Percentiles rank a stretch among this genome's conserved stretches.
Evolutionary conservation across 2,797 vertebrate species (phyloP).

Genomic region (Melanotaenia parkinsoni): DNA sequence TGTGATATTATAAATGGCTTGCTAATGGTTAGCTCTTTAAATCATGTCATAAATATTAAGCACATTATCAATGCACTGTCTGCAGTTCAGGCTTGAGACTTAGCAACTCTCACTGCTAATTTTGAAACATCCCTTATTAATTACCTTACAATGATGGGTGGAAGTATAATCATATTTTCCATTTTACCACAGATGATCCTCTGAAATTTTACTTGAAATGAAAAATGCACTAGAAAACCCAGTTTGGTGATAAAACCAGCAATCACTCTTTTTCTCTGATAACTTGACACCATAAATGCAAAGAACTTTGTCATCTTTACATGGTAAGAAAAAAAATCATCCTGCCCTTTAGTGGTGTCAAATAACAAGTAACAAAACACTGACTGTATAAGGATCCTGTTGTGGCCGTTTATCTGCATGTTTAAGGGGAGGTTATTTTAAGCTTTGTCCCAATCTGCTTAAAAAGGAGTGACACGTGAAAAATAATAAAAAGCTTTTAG

Average conservation of each 20-base stretch:
- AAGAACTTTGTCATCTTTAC: conserved; percentile 8
- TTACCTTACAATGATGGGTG: not conserved
- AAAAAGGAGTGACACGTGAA: conserved; percentile 35
- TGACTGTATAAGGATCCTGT: conserved; percentile 11
- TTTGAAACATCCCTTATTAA: not conserved
- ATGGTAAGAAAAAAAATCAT: conserved; percentile 1
- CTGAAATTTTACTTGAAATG: not conserved
- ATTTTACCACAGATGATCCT: not conserved
- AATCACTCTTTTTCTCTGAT: not conserved
- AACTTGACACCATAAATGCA: not conserved
- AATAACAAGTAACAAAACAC: conserved; percentile 16
- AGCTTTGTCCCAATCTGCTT: conserved; percentile 4
- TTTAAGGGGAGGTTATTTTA: not conserved
- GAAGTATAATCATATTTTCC: not conserved
- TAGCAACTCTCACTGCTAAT: not conserved
- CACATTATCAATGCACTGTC: not conserved
- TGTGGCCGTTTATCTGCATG: not conserved
- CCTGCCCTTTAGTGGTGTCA: not conserved
- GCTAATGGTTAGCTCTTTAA: too few species aligned
- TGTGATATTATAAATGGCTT: too few species aligned
- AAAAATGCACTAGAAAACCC: not conserved
- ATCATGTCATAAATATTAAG: too few species aligned
- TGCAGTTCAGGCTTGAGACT: not conserved
- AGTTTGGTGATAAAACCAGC: not conserved
- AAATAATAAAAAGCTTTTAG: conserved; percentile 16